Conservation (phyloP, 2,113 vertebrate genomes). For the Empidonax alnorum region DNA sequence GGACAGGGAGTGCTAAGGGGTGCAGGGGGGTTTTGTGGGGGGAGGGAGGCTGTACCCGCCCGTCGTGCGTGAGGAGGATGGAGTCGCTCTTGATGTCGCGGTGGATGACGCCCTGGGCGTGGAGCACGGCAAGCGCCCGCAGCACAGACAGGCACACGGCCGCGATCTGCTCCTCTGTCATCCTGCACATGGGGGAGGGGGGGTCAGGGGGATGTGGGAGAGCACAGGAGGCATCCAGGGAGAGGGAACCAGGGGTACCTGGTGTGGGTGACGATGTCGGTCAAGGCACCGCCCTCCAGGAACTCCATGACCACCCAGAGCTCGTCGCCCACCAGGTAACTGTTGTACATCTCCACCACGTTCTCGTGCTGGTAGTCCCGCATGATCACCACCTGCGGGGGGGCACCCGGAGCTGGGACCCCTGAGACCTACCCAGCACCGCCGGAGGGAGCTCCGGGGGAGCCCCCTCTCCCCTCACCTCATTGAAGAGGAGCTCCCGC, state of each 20-base stretch:
- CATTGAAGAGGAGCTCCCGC: constrained; percentile 92
- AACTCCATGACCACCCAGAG: constrained; percentile 99
- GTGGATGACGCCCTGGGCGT: constrained; percentile 94
- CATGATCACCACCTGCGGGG: constrained; percentile 90
- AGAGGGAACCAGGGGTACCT: constrained; percentile 70
- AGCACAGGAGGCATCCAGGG: accelerated
- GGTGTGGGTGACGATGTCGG: constrained; percentile 95
- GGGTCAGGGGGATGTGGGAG: neutral
- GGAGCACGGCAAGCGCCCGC: constrained; percentile 89
- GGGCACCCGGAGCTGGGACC: accelerated
- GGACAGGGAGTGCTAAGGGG: neutral
- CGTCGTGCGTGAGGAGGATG: constrained; percentile 94
- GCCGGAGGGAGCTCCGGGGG: no score
- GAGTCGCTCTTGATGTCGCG: constrained; percentile 98
- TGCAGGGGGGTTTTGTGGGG: neutral
- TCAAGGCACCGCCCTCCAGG: constrained; percentile 92
- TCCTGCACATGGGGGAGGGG: constrained; percentile 59
- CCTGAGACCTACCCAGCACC: no score
- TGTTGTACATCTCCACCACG: constrained; percentile 99
- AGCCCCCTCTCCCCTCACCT: constrained; percentile 67
- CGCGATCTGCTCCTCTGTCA: constrained; percentile 97
- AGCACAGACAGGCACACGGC: constrained; percentile 91
- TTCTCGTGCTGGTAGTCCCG: constrained; percentile 96
- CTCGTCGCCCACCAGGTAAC: constrained; percentile 95
- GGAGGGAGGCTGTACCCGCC: neutral